Conservation (phyloP, 2,888 invertebrate genomes). For the Molorchus minor region DNA sequence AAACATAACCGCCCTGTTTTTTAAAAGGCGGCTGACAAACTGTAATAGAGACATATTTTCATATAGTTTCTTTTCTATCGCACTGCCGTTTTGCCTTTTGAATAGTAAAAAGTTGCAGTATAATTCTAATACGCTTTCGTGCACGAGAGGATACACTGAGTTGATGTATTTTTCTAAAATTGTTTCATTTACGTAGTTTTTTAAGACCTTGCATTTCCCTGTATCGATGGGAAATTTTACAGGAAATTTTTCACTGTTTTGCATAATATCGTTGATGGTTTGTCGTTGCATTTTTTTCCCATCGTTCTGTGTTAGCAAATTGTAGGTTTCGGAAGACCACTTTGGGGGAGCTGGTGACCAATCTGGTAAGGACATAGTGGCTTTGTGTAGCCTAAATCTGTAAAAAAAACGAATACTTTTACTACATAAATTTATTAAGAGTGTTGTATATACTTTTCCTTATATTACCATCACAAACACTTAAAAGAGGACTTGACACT, state of each 20-base stretch:
- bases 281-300: neutral
- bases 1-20: constrained; percentile 67
- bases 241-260: constrained; percentile 59
- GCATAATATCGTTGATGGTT: constrained; percentile 53
- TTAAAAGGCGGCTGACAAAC: constrained; percentile 68
- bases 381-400: no score
- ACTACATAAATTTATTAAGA: no score
- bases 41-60: constrained; percentile 67
- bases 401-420: no score
- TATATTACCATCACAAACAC: no score
- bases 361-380: constrained; percentile 31
- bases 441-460: no score
- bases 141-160: constrained; percentile 75
- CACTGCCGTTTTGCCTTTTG: constrained; percentile 62
- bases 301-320: constrained; percentile 21
- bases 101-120: constrained; percentile 73
- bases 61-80: constrained; percentile 62
- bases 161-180: constrained; percentile 61
- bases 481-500: no score
- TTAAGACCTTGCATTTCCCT: constrained; percentile 51
- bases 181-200: constrained; percentile 33
- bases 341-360: constrained; percentile 41
- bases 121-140: constrained; percentile 71
- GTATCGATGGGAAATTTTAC: constrained; percentile 59
- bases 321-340: constrained; percentile 37